Base-by-base conservation (phyloP, 2,888 invertebrate genomes). In the Nezara viridula region DNA sequence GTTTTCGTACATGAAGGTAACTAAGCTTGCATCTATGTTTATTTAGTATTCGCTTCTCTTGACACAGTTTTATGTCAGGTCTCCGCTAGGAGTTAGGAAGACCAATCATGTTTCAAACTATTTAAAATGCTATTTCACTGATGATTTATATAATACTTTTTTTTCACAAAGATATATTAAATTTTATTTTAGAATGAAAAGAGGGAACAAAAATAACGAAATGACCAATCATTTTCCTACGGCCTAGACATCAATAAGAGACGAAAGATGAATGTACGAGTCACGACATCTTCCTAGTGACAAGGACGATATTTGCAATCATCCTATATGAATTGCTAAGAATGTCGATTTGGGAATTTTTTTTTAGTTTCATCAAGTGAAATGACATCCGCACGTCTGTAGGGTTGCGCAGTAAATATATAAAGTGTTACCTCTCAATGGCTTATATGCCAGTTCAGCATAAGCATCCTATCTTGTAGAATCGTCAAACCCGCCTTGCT, bases 381-480 rank as follows among this genome's bases (percentile, higher is more conserved):
- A 73, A 73, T 73, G 66, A 73, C 66, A 73, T 73, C 66, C 66
- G 66, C 37, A 73, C 37, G 37, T 37, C 66, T 73, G 66, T 19
- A 0, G 27, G 9, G 10, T 60, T 60, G 60, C 60, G 37, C 37
- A 37, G 32, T 16, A 73, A 73, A 32, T 73, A 73, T 32, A 37
- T 32, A 73, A 73, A 73, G 66, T 73, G 19, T 14, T 19, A 60
- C 27, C 27, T 0, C 32, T 66, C 9, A 16, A 3, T 14, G 66
- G 5, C 27, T 32, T 66, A 32, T 66, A 14, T 21, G 1, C 27
- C 37, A 37, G n/a, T 37, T 73, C 66, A 32, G 16, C 32, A 73
- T 73, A 19, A 32, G 14, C 4, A 16, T 32, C 32, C 4, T 1
- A 27, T 73, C 19, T 14, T 14, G 16, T 16, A 60, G 27, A 60